Evolutionary conservation across 2,888 invertebrate species (phyloP), one percentile per base, ranked within the genome.

Genomic region (Coenonympha arcania): DNA sequence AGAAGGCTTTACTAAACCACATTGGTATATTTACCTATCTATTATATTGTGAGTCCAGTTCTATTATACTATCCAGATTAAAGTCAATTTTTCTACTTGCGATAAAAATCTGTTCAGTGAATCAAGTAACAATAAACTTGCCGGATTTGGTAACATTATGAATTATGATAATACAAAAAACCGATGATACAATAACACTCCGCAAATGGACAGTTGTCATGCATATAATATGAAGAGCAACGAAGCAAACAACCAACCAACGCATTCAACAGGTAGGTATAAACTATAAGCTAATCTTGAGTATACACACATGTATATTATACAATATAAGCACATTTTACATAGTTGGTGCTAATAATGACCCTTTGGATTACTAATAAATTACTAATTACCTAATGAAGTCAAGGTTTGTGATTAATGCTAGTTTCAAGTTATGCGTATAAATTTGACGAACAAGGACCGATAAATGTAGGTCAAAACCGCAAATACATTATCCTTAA

Each of bases 191-290:
- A 54, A 49, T 52, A 39, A 49, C 42, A 22, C 15, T 43, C 37
- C 45, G n/a, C 39, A 49, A 45, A 52, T 43, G 39, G 48, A 26
- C 20, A n/a, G 48, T 52, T 49, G 55, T 52, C 55, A 52, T 49
- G 43, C 43, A 26, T 26, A 28, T 22, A 47, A 15, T 30, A 30
- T 28, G 28, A 33, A 46, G 16, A 18, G 40, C 46, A 55, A 43
- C 31, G 33, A 45, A 44, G 47, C 34, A 28, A 15, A 33, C 26
- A 41, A 19, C 4, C 24, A 9, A 24, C 39, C 4, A n/a, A n/a
- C n/a, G n/a, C n/a, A 24, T 6, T 22, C 19, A 19, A 19, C 11
- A 37, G 13, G 30, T 13, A 37, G 13, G 30, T 13, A 37, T 9
- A 33, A 19, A 6, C 4, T 6, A 6, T 13, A 19, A 20, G 19